phyloP scores from a whole-genome alignment of 2,888 invertebrate genomes.

The Amaurobius ferox region DNA sequence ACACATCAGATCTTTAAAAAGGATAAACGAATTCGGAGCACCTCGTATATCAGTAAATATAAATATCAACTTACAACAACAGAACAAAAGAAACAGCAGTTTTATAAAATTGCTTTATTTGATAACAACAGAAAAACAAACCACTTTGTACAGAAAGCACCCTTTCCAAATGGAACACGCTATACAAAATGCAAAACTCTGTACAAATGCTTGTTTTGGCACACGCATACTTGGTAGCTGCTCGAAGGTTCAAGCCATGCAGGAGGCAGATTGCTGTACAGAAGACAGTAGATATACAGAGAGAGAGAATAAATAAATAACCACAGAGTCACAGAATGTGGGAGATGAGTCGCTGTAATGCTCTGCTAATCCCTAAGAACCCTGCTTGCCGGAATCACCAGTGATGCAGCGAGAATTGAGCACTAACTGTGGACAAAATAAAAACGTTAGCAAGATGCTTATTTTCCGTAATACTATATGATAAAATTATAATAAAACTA shows the following conservation, averaged over 20 bases:
- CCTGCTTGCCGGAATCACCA: conserved; percentile 37
- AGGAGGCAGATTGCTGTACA: neutral
- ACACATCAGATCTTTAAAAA: too few species aligned
- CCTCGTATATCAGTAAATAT: too few species aligned
- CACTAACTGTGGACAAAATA: too few species aligned
- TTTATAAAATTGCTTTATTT: conserved; percentile 3
- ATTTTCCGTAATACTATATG: too few species aligned
- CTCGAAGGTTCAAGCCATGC: neutral
- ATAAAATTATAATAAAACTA: too few species aligned
- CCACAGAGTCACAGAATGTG: too few species aligned
- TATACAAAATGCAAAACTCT: neutral
- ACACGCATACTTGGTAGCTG: neutral
- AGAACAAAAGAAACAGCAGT: neutral
- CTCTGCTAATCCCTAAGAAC: conserved; percentile 57
- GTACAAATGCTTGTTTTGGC: neutral
- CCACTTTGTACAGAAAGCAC: neutral
- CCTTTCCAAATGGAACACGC: neutral
- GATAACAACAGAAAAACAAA: neutral
- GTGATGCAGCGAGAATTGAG: conserved; percentile 43
- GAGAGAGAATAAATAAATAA: conserved; percentile 2
- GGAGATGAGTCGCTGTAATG: conserved; percentile 37
- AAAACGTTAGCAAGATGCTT: too few species aligned
- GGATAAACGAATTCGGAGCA: too few species aligned
- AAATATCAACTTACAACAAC: too few species aligned
- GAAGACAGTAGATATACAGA: neutral